Evolutionary conservation across 2,797 vertebrate species (phyloP).

Genomic region (Chaunax sp.): DNA sequence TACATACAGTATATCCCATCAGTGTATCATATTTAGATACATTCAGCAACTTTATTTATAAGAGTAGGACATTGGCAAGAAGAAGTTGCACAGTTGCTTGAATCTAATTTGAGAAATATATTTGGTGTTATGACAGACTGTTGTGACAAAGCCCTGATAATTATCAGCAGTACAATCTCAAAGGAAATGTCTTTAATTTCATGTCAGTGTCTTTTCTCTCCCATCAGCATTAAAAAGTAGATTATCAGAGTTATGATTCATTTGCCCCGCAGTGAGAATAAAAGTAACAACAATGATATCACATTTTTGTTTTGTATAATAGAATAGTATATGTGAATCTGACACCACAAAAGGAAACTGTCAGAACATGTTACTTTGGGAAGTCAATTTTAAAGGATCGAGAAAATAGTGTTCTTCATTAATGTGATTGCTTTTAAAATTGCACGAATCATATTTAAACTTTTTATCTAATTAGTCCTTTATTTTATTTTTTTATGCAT

Average conservation of each 20-base stretch:
- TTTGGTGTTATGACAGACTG: constrained; percentile 35
- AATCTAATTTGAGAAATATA: constrained; percentile 40
- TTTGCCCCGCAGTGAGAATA: not conserved
- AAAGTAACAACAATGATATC: too few species aligned
- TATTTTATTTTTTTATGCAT: too few species aligned
- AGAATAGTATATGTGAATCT: too few species aligned
- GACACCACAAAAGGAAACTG: too few species aligned
- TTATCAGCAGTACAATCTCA: constrained; percentile 43
- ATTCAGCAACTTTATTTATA: constrained; percentile 9
- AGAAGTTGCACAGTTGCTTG: constrained; percentile 21
- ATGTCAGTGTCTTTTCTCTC: not conserved
- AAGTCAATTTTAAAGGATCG: too few species aligned
- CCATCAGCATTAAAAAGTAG: not conserved
- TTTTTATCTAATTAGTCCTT: too few species aligned
- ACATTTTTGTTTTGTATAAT: too few species aligned
- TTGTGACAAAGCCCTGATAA: constrained; percentile 49
- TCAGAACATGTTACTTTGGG: too few species aligned
- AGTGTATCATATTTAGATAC: constrained; percentile 22
- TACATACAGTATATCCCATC: constrained; percentile 11
- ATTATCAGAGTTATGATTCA: not conserved
- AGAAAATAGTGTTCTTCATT: too few species aligned
- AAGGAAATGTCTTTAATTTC: too few species aligned
- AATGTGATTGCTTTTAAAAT: too few species aligned
- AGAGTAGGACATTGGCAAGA: constrained; percentile 29
- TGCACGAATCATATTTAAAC: too few species aligned